Evolutionary conservation across 64 coral and sea anemone genomes (phyloP).

Genomic region (Montipora cactus): DNA sequence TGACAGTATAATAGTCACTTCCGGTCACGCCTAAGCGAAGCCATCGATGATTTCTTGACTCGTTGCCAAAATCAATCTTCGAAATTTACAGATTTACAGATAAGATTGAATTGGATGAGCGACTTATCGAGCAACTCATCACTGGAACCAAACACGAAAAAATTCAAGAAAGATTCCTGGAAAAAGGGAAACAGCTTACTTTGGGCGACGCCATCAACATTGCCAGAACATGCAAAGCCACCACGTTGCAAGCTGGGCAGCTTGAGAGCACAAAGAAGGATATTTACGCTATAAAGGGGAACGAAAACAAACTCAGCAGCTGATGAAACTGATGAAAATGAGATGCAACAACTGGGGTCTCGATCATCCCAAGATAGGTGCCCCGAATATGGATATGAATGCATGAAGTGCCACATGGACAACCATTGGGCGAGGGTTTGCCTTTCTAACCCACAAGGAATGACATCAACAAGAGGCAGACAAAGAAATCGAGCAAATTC

Average conservation of each 20-base stretch:
- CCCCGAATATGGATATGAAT: slow-evolving; percentile 41
- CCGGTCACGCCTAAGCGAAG: not conserved
- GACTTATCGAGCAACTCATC: slow-evolving; percentile 65
- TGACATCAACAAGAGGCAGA: not conserved
- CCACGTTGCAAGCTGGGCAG: slow-evolving; percentile 21
- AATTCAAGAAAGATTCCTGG: slow-evolving; percentile 50
- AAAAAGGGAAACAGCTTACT: slow-evolving; percentile 37
- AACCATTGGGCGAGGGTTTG: slow-evolving; percentile 63
- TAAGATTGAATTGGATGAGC: slow-evolving; percentile 7
- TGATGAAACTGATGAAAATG: slow-evolving; percentile 15
- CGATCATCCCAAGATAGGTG: slow-evolving; percentile 41
- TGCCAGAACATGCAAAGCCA: slow-evolving; percentile 72
- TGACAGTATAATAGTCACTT: not conserved
- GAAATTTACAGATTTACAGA: slow-evolving; percentile 59
- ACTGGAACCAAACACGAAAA: slow-evolving; percentile 64
- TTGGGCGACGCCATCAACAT: slow-evolving; percentile 60
- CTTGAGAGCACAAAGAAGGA: slow-evolving; percentile 14
- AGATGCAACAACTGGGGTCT: slow-evolving; percentile 42
- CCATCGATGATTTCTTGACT: slow-evolving; percentile 38
- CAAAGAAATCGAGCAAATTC: slow-evolving; percentile 1
- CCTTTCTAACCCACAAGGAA: not conserved
- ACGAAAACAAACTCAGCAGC: not conserved
- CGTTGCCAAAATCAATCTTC: slow-evolving; percentile 59
- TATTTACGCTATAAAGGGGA: not conserved
- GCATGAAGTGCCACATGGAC: slow-evolving; percentile 42